A percentile compares a stretch with the other conserved stretches of the same genome.
These are phyloP conservation scores for Sardinella longiceps DNA, from an alignment of 2,797 vertebrate species.

Conservation along the genomic window DNA sequence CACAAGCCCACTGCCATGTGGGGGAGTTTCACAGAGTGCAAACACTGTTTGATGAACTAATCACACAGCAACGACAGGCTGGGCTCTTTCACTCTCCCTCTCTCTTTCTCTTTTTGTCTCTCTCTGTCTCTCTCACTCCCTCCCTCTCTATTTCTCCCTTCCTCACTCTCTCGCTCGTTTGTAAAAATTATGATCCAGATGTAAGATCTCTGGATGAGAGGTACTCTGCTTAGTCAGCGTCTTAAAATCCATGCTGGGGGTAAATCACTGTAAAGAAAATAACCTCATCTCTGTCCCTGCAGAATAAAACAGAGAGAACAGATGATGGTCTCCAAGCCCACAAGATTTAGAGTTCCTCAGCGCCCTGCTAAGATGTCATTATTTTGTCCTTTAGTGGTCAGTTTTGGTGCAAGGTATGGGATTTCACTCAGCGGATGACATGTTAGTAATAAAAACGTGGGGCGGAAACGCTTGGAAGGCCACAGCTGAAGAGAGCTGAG, in stretches of 20 bases:
- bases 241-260: background rate
- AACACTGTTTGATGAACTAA: slow-evolving; percentile 17
- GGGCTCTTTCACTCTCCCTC: background rate
- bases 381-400: slow-evolving; percentile 14
- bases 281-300: slow-evolving; percentile 7
- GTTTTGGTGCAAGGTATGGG: slow-evolving; percentile 5
- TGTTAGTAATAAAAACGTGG: background rate
- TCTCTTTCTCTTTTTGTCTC: background rate
- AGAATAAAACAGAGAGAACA: background rate
- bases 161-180: background rate
- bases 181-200: slow-evolving; percentile 9
- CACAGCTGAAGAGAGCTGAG: background rate
- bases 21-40: background rate
- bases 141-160: background rate
- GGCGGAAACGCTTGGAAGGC: background rate
- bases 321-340: background rate
- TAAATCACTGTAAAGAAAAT: background rate
- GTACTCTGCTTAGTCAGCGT: background rate
- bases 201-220: background rate
- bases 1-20: background rate
- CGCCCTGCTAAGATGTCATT: slow-evolving; percentile 24
- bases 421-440: slow-evolving; percentile 30
- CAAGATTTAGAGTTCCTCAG: slow-evolving; percentile 29
- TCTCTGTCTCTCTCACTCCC: background rate
- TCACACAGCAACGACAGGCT: background rate